Base-by-base conservation (phyloP, 2,888 invertebrate genomes). In the Lepidonotus clava region DNA sequence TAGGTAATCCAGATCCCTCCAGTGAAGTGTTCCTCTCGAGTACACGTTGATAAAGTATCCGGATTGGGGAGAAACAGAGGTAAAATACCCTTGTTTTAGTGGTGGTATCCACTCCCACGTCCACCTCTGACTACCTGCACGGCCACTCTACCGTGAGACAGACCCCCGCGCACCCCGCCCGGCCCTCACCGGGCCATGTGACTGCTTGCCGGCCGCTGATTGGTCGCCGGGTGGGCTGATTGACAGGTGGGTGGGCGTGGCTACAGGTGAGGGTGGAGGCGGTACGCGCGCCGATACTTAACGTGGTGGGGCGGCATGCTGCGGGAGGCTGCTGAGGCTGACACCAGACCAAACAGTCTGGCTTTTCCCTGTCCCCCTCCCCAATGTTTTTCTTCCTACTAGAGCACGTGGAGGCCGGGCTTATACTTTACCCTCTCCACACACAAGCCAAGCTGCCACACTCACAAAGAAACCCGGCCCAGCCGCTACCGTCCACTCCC, bases 221-320 rank as follows among this genome's bases (percentile, higher is more conserved):
- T 71, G 71, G 71, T 1, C n/a, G 36, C 2, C 14, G 71, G 36
- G 36, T n/a, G 36, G 36, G 21, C 6, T 34, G 36, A 71, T 71
- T 14, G 71, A 71, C 71, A 71, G 71, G 8, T 24, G n/a, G n/a
- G 71, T 71, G 71, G 71, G 71, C 71, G 71, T 71, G 71, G 71
- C 36, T 38, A 71, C 28, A 24, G 4, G 21, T 11, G 6, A 53
- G 53, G n/a, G n/a, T n/a, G n/a, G n/a, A n/a, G n/a, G n/a, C n/a
- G n/a, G n/a, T n/a, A n/a, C n/a, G n/a, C n/a, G n/a, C n/a, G n/a
- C n/a, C n/a, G n/a, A n/a, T n/a, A n/a, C n/a, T n/a, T n/a, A n/a
- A n/a, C n/a, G n/a, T n/a, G n/a, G n/a, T n/a, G n/a, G n/a, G n/a
- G n/a, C n/a, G n/a, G n/a, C n/a, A n/a, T n/a, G 53, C 53, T 53